These are phyloP conservation scores for Cassiopea andromeda DNA, from an alignment of 30 jellyfish, hydroid and myxozoan species.

Conservation along the genomic window DNA sequence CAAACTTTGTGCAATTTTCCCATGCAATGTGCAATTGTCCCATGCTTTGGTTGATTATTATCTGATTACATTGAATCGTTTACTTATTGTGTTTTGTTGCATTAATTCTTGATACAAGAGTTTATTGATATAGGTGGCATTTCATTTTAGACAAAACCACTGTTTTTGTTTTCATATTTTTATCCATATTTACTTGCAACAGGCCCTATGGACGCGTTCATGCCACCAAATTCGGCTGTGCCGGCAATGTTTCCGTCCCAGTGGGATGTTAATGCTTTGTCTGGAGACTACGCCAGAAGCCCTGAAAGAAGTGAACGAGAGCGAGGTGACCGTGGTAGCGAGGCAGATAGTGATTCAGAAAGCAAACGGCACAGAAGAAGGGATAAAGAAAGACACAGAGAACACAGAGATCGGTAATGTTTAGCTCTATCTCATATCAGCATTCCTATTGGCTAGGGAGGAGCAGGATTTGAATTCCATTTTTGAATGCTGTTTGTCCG, in stretches of 20 bases:
- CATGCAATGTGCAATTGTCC: too few species aligned
- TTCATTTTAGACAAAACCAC: too few species aligned
- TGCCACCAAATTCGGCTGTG: constrained; percentile 51
- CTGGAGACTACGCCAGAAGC: constrained; percentile 47
- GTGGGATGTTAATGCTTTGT: constrained; percentile 67
- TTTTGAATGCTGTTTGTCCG: too few species aligned
- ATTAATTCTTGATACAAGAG: background rate
- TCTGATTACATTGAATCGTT: too few species aligned
- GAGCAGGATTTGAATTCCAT: too few species aligned
- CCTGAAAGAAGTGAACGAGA: constrained; percentile 72
- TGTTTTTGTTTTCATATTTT: too few species aligned
- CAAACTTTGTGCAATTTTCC: too few species aligned
- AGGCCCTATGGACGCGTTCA: constrained; percentile 75
- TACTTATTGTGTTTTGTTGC: background rate
- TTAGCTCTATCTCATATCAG: background rate
- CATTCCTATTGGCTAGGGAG: background rate
- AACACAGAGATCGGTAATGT: constrained; percentile 72
- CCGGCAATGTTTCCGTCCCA: constrained; percentile 55
- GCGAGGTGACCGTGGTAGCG: constrained; percentile 85
- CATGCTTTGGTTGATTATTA: too few species aligned
- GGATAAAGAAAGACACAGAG: constrained; percentile 82
- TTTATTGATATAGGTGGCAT: background rate
- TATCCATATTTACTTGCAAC: too few species aligned
- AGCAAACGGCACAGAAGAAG: constrained; percentile 77
- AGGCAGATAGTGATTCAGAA: constrained; percentile 83